Base-by-base conservation (phyloP, 2,113 vertebrate genomes). In the Archocentrus centrarchus region DNA sequence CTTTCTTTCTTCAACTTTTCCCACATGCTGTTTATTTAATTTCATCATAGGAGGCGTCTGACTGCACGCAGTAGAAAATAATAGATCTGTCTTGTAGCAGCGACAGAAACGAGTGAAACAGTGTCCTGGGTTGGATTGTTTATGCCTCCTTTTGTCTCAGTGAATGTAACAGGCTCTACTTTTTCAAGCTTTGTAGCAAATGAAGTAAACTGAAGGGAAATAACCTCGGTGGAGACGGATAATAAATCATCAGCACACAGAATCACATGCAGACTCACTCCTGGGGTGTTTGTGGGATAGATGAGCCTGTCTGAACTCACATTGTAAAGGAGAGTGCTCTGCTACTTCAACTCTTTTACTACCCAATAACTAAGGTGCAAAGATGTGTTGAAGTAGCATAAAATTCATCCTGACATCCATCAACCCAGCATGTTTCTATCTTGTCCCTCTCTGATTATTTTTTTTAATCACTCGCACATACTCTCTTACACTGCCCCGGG, bases 261-360 rank as follows among this genome's bases (percentile, higher is more conserved):
- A 32, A 32, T 32, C 44, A 1, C 47, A 32, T 44, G 14, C 37
- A 13, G 27, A 32, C 7, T 18, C 13, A 7, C 2, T 79, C 30
- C 47, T 5, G 62, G 59, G 75, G 85, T 17, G 22, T 50, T 35
- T 15, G 50, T 6, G 11, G 9, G 79, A 75, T 75, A 81, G 55
- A 75, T 80, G 75, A 86, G 75, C 73, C 77, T 82, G 81, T 81
- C 24, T 63, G 86, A 83, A 17, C 62, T 50, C 55, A 68, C 59
- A 59, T 44, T 47, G 27, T 57, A 6, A 50, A 70, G 24, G 24
- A 30, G 66, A 30, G 66, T 6, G 3, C 66, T 53, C 44, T 30
- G 57, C 75, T 58, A 37, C 50, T 8, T 24, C 32, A 14, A 39
- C 24, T 18, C 18, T 18, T 59, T 70, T 22, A 41, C 9, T 17